Base-by-base conservation (phyloP, 2,888 invertebrate species). In the Heterodera filipjevi region DNA sequence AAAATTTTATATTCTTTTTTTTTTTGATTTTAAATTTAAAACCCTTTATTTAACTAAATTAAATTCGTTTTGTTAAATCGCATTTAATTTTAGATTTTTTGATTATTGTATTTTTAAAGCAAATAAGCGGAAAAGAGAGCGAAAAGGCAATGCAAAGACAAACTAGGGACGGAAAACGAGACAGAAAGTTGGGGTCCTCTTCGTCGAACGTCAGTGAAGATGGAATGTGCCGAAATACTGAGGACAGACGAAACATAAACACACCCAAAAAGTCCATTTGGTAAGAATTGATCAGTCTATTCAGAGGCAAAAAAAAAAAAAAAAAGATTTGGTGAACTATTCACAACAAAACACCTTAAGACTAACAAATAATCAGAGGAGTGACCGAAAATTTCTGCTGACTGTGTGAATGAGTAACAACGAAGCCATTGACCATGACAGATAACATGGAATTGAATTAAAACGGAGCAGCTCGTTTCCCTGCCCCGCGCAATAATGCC, bases 151-250 rank as follows among this genome's bases (percentile, higher is more conserved):
- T 71, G 71, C 73, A 59, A 70, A 71, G 68, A 79, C 79, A 59
- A 80, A 81, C 81, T 78, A 33, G 77, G 70, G 44, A 53, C 73
- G 59, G 66, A 59, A 32, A 39, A 35, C 66, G 81, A 53, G 16
- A 35, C n/a, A 49, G 71, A 30, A 70, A 35, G 33, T n/a, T 78
- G 68, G 87, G 87, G 77, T 87, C 87, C 77, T 87, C 87, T 75
- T 82, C 83, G 79, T 86, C 79, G 71, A 80, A 68, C 16, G 68
- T 32, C 35, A 35, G 32, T 68, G 35, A 35, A 1, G 68, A 68
- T 16, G 35, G 35, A 68, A 33, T 68, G 22, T 19, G 68, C 68
- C 68, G 71, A 70, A 76, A 76, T 12, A 70, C 35, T 46, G 49
- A 33, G 22, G 53, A 77, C 79, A 49, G 35, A 70, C 70, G 35